Evolutionary conservation across 2,113 vertebrate genomes (phyloP), one percentile per base, ranked within the genome.

Genomic region (Heliornis fulica): DNA sequence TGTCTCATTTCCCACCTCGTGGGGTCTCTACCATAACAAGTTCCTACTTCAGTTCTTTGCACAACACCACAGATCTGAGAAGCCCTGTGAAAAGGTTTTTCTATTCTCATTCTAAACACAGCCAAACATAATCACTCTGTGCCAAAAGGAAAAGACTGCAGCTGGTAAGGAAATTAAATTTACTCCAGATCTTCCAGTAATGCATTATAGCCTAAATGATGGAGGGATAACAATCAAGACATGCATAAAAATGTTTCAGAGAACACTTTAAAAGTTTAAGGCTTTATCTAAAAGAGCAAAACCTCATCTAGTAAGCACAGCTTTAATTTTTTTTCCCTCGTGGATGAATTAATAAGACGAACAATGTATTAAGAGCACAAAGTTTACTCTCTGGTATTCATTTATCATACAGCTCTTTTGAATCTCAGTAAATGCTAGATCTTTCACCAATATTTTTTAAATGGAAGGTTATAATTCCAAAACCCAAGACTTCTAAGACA

Each of bases 161-260:
- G 95, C 81, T 94, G 93, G 88, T 95, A 94, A 93, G 95, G 95
- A 97, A 97, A 97, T 97, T 96, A 96, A 95, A 96, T 97, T 92
- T 92, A 94, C 65, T 90, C 83, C 91, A 89, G 77, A 93, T 88
- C 86, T 96, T 87, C 92, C 84, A 96, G 87, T 90, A 96, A 96
- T 79, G 76, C 61, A 86, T 96, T 92, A 77, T 46, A 95, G 81
- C 72, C 89, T 76, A 91, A 97, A 96, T 82, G 92, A 96, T 93
- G 61, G 89, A 91, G 84, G 79, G 83, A 93, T 85, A 95, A 94
- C 59, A 68, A 96, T 93, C 93, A 93, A 93, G 71, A 85, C 59
- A 77, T 66, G 63, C 90, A 92, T 89, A 94, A 94, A 94, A 90
- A 80, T 68, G 68, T 77, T 91, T 93, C 68, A 68, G 85, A 89